Evolutionary conservation across 2,888 invertebrate species (phyloP), one percentile per base, ranked within the genome.

Genomic region (Marasmarcha lunaedactyla): DNA sequence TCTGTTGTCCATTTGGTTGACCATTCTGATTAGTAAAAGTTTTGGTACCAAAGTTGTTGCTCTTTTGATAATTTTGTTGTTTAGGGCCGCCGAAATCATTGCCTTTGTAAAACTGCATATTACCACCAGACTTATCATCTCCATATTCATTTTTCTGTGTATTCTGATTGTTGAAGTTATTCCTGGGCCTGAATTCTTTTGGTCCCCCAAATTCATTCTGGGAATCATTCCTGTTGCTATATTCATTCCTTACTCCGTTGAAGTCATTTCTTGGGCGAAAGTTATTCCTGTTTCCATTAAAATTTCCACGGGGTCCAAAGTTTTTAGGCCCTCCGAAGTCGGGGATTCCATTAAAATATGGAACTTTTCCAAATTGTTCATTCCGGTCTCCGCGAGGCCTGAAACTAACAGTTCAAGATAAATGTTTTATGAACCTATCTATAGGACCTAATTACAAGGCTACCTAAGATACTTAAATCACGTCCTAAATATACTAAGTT

Each of bases 371-470:
- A 69, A 83, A 85, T 85, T 87, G 86, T 84, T 88, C 88, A 76
- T 85, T 85, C 65, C 87, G 86, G 70, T 88, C 88, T 66, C 86
- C 79, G 65, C 87, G 81, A 60, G 87, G 85, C 65, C 88, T 86
- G 72, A 81, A 87, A 83, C 83, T 85, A 48, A 42, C 52, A 3
- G 30, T 30, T 30, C 11, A 3, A n/a, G 30, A 30, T 30, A n/a
- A 30, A 30, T 30, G 20, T 20, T 20, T 20, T 5, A 5, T 20
- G 20, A 20, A 20, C 7, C 20, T 20, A 20, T 7, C n/a, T 47
- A 48, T 45, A n/a, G n/a, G n/a, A n/a, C n/a, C n/a, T n/a, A n/a
- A n/a, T n/a, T n/a, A n/a, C n/a, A n/a, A n/a, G n/a, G n/a, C 6
- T 26, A 40, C 14, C 4, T 30, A 35, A 37, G 26, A 35, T 33